A percentile compares a stretch with the other conserved stretches of the same genome.
phyloP scores from a whole-genome alignment of 2,888 invertebrate species.

The Apodemia hepburni region DNA sequence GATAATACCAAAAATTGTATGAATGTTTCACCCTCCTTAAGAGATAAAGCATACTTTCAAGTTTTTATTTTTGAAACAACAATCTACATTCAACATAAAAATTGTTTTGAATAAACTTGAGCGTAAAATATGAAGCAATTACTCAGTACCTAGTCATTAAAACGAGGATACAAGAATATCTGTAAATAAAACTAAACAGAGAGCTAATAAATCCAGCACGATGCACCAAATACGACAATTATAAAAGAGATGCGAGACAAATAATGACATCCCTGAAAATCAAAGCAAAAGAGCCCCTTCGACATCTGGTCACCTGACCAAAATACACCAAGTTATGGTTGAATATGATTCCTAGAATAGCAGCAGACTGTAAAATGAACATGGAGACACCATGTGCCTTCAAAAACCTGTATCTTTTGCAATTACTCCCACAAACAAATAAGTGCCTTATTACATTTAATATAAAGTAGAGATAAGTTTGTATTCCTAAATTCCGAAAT shows the following conservation, averaged over 20 bases:
- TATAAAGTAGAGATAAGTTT: neutral
- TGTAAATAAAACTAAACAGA: conserved; percentile 42
- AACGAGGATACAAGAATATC: conserved; percentile 44
- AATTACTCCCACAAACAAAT: neutral
- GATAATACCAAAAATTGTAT: too few species aligned
- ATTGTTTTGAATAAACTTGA: neutral
- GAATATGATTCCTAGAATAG: conserved; percentile 77
- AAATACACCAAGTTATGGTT: conserved; percentile 66
- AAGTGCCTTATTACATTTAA: neutral
- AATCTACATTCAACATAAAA: too few species aligned
- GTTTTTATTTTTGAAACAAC: too few species aligned
- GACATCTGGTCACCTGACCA: conserved; percentile 76
- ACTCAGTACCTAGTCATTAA: conserved; percentile 61
- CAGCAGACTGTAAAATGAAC: conserved; percentile 75
- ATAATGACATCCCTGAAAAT: conserved; percentile 47
- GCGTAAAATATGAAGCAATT: conserved; percentile 43
- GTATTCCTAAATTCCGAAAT: conserved; percentile 19
- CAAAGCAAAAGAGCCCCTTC: conserved; percentile 46
- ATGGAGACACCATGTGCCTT: conserved; percentile 67
- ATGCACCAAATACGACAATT: conserved; percentile 9
- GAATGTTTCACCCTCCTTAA: too few species aligned
- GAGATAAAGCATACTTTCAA: too few species aligned
- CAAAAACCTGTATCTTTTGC: conserved; percentile 42
- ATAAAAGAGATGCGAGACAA: conserved; percentile 41
- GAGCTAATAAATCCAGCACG: conserved; percentile 57